Evolutionary conservation across 2,888 invertebrate genomes (phyloP), one percentile per base, ranked within the genome.

Genomic region (Noctua pronuba): DNA sequence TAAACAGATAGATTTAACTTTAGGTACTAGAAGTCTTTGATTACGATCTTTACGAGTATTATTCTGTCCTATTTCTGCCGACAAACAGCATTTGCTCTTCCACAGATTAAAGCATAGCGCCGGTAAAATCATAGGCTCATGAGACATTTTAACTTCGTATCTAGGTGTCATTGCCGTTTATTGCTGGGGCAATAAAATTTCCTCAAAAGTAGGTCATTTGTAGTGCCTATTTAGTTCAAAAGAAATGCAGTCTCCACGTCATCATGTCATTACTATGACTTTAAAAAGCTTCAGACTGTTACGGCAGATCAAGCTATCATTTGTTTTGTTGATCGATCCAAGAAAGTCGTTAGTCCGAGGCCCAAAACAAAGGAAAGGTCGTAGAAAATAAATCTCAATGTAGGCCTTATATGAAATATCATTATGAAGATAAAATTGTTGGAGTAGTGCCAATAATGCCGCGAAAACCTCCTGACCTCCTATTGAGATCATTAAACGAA

Each of bases 401-500:
- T 77, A 80, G 73, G 66, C 66, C 75, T 80, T 76, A 75, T 82
- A 77, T 88, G 71, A 80, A 79, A 81, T 76, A 77, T 79, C 67
- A 64, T 87, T 74, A 81, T 31, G 69, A 75, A 73, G 71, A 80
- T 77, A 79, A 75, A 85, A 73, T 79, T 74, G 28, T 87, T 87
- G 82, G 88, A 71, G 21, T 18, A 1, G 28, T 64, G 83, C 87
- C 88, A 82, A 81, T 82, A 81, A 69, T 66, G 76, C 16, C 52
- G 74, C 49, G 58, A 73, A 62, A 75, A 69, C 78, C 80, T 77
- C 52, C 77, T 80, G 82, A 86, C 80, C 87, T 82, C 71, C 55
- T 81, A 80, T 79, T 55, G 24, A 78, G 77, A 76, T 24, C 81
- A 72, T 78, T 75, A 86, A 86, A 75, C 55, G 77, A 86, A 82